Conservation (phyloP, 1,140 invertebrate genomes). For the Brachystomella parvula region DNA sequence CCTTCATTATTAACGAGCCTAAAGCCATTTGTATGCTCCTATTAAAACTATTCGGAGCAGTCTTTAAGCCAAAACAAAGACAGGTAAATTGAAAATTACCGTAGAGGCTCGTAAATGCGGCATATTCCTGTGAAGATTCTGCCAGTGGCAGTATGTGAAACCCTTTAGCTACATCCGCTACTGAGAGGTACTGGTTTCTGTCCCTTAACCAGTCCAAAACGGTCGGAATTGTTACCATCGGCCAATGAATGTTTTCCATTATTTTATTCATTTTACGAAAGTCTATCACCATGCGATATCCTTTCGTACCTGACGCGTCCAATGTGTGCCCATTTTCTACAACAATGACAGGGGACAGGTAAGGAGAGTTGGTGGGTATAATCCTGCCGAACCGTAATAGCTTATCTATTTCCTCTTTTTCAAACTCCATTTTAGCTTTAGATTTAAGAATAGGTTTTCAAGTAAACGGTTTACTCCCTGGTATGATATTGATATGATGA, state of each 20-base stretch:
- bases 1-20: constrained; percentile 22
- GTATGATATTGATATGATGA: background rate
- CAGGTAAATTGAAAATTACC: constrained; percentile 43
- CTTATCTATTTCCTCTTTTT: background rate
- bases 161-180: constrained; percentile 41
- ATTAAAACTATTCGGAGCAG: constrained; percentile 45
- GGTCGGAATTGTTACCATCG: constrained; percentile 46
- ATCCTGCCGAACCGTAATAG: background rate
- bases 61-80: constrained; percentile 47
- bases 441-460: background rate
- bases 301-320: background rate
- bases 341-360: background rate
- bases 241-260: constrained; percentile 19
- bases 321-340: background rate
- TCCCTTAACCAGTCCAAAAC: constrained; percentile 42
- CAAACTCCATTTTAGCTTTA: background rate
- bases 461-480: background rate
- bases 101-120: constrained; percentile 42
- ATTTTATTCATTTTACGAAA: background rate
- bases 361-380: background rate
- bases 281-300: background rate
- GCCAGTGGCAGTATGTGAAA: constrained; percentile 46
- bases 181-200: constrained; percentile 40
- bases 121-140: constrained; percentile 42
- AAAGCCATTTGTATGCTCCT: constrained; percentile 41